Percentiles rank a stretch among this genome's conserved stretches.
Conservation (phyloP, 1,140 invertebrate genomes). For the Caenorhabditis brenneri region DNA sequence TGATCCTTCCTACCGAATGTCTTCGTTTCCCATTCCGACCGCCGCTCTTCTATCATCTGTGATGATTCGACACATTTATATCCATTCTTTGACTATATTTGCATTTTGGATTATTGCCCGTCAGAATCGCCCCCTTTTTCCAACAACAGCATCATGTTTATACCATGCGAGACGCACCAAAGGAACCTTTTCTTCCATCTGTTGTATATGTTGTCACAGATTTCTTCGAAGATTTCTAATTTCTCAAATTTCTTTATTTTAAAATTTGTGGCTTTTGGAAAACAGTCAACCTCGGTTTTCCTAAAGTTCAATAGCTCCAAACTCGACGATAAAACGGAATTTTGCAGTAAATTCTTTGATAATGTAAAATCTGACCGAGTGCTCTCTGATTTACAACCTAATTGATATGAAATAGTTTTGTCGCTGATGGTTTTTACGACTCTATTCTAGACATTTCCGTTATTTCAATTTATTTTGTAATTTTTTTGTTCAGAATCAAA, state of each 20-base stretch:
- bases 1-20: not conserved
- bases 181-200: not conserved
- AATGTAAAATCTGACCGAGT: too few relatives aligned
- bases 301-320: too few relatives aligned
- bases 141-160: slow-evolving; percentile 10
- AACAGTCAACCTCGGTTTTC: too few relatives aligned
- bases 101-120: slow-evolving; percentile 1
- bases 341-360: too few relatives aligned
- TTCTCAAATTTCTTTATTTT: not conserved
- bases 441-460: too few relatives aligned
- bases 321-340: too few relatives aligned
- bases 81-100: not conserved
- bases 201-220: not conserved
- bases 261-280: too few relatives aligned
- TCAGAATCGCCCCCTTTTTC: not conserved
- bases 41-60: not conserved
- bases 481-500: too few relatives aligned
- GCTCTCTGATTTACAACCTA: too few relatives aligned
- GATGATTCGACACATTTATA: not conserved
- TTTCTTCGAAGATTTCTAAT: not conserved
- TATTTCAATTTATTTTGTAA: too few relatives aligned
- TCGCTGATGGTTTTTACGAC: too few relatives aligned
- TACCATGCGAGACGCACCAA: slow-evolving; percentile 5
- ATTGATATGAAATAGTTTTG: too few relatives aligned
- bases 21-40: not conserved